A percentile compares a stretch with the other conserved stretches of the same genome.
These are phyloP conservation scores for Silurus aristotelis DNA, from an alignment of 2,797 vertebrate species.

Conservation along the genomic window DNA sequence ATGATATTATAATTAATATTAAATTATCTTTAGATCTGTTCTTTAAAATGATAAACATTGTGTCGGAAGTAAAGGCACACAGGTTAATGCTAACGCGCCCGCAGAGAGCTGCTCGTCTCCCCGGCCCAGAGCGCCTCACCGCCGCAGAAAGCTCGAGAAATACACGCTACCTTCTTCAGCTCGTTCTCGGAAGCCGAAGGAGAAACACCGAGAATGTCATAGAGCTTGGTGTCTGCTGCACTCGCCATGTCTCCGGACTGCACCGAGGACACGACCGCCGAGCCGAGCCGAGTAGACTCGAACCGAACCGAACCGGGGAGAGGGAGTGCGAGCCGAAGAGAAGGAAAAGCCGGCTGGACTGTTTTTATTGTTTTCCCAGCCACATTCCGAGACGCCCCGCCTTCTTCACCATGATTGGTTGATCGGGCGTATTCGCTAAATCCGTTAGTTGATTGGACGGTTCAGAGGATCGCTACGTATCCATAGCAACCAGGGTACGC, in stretches of 20 bases:
- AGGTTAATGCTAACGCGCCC: background rate
- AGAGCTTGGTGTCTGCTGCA: conserved; percentile 92
- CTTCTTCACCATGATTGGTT: conserved; percentile 7
- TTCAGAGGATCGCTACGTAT: background rate
- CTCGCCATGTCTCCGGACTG: conserved; percentile 82
- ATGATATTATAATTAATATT: background rate
- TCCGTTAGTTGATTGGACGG: background rate
- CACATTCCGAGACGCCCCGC: background rate
- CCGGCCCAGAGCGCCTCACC: background rate
- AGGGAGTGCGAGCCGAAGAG: conserved; percentile 33
- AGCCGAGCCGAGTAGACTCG: conserved; percentile 50
- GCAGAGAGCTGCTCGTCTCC: background rate
- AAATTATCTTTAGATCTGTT: background rate
- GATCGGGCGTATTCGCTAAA: conserved; percentile 9
- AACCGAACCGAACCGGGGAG: conserved; percentile 33
- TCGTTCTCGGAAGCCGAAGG: conserved; percentile 91
- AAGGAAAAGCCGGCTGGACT: conserved; percentile 50
- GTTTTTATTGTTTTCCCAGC: background rate
- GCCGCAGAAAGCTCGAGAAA: background rate
- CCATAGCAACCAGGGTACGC: background rate
- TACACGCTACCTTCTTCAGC: conserved; percentile 85
- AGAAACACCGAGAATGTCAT: conserved; percentile 93
- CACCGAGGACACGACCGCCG: conserved; percentile 50
- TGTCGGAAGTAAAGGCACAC: background rate
- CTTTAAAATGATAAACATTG: background rate